Conservation (phyloP, 1,140 invertebrate genomes). For the Bombus superbus region DNA sequence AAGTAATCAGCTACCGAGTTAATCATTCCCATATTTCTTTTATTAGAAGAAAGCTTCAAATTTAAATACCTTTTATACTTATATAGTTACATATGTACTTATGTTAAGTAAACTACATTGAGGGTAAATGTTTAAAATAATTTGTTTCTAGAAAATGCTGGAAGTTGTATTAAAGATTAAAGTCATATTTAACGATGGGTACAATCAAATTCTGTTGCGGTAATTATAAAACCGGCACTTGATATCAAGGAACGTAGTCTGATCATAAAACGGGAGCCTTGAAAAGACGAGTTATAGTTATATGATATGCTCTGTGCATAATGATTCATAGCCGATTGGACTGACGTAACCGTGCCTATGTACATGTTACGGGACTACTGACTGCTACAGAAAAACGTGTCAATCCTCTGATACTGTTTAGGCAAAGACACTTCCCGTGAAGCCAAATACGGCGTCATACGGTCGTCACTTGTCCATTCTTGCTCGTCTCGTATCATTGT, state of each 20-base stretch:
- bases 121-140: no score
- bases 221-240: constrained; percentile 27
- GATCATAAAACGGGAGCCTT: constrained; percentile 66
- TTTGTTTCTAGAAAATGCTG: neutral
- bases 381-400: constrained; percentile 39
- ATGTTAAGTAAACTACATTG: no score
- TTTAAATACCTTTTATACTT: no score
- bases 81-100: no score
- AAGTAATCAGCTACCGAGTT: no score
- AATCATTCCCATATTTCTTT: no score
- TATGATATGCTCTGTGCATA: constrained; percentile 65
- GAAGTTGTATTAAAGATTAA: neutral
- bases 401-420: constrained; percentile 54
- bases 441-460: constrained; percentile 53
- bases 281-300: constrained; percentile 71
- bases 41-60: no score
- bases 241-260: constrained; percentile 7
- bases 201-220: neutral
- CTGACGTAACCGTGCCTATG: constrained; percentile 65
- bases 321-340: constrained; percentile 72
- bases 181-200: neutral
- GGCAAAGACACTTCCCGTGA: constrained; percentile 44
- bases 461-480: constrained; percentile 22
- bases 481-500: constrained; percentile 1
- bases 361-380: constrained; percentile 31